Evolutionary conservation across 2,113 vertebrate species (phyloP), one percentile per base, ranked within the genome.

Genomic region (Tenebrosternarchus preto): DNA sequence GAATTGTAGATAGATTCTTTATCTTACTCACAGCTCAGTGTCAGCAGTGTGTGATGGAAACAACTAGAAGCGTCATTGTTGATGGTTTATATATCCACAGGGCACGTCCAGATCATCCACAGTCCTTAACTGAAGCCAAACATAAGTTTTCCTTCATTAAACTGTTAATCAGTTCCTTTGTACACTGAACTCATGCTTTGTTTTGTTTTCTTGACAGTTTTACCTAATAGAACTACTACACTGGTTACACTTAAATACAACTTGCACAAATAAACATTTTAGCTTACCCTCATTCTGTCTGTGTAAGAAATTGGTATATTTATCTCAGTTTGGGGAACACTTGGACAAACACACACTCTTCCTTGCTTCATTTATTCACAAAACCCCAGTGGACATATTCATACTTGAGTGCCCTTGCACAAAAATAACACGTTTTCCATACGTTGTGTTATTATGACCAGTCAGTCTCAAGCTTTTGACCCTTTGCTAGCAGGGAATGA

Each of bases 371-470:
- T 77, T 46, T 82, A 63, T 70, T 82, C 57, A 66, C 71, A 31
- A 80, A 73, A 36, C 63, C 78, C 78, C 70, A 74, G 1, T n/a
- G 70, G 60, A 74, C 60, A 56, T 0, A 5, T 29, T 63, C 9
- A 57, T 31, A 39, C 78, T 74, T 36, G 27, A 66, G 70, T 31
- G 36, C 60, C 70, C 63, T 43, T n/a, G 43, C n/a, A 27, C 60
- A 80, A 78, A 29, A 80, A 80, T 39, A 80, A 80, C 70, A 86
- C 82, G 81, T 85, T 84, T 88, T 87, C 84, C 83, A 80, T 73
- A 73, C 60, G 60, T 76, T 70, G 60, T 75, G 85, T 31, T 69
- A 87, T 86, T 89, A 85, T 64, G 73, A 84, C 80, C 43, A 16
- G 69, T 77, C 66, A 59, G 36, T 24, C 81, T 46, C 68, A 19